A percentile compares a stretch with the other conserved stretches of the same genome.
Evolutionary conservation across 2,797 vertebrate species (phyloP).

Genomic region (Alosa sapidissima): DNA sequence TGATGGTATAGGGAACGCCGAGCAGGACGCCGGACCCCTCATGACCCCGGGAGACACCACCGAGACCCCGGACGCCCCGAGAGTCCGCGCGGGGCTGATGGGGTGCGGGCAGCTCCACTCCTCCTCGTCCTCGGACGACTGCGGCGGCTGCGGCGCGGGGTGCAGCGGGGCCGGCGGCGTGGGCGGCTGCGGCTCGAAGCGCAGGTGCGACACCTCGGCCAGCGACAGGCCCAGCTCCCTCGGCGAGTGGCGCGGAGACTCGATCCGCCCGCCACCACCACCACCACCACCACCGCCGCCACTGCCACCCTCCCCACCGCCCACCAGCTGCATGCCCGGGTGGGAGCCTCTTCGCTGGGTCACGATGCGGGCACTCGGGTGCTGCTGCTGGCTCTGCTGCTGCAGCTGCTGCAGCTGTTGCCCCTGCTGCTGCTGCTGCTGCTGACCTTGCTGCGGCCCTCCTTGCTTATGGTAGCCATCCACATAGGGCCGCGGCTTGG

Average conservation of each 20-base stretch:
- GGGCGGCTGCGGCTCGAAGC: constrained; percentile 82
- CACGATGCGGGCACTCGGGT: constrained; percentile 63
- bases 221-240: constrained; percentile 79
- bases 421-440: constrained; percentile 64
- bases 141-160: constrained; percentile 65
- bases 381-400: constrained; percentile 53
- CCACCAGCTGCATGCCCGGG: constrained; percentile 64
- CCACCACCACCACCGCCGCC: constrained; percentile 66
- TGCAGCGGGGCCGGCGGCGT: constrained; percentile 76
- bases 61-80: constrained; percentile 66
- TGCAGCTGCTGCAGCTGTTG: not conserved
- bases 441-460: constrained; percentile 46
- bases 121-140: constrained; percentile 93
- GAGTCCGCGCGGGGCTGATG: constrained; percentile 79
- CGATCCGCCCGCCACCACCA: constrained; percentile 66
- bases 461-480: constrained; percentile 78
- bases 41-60: constrained; percentile 70
- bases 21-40: constrained; percentile 91
- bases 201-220: constrained; percentile 85
- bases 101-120: constrained; percentile 91
- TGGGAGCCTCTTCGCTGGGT: constrained; percentile 63
- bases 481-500: constrained; percentile 88
- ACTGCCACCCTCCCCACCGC: constrained; percentile 70
- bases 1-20: constrained; percentile 86
- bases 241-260: constrained; percentile 69